A percentile compares a stretch with the other conserved stretches of the same genome.
Evolutionary conservation across 37 sponge, comb jelly and placozoan species (phyloP).

Genomic region (Mnemiopsis leidyi): DNA sequence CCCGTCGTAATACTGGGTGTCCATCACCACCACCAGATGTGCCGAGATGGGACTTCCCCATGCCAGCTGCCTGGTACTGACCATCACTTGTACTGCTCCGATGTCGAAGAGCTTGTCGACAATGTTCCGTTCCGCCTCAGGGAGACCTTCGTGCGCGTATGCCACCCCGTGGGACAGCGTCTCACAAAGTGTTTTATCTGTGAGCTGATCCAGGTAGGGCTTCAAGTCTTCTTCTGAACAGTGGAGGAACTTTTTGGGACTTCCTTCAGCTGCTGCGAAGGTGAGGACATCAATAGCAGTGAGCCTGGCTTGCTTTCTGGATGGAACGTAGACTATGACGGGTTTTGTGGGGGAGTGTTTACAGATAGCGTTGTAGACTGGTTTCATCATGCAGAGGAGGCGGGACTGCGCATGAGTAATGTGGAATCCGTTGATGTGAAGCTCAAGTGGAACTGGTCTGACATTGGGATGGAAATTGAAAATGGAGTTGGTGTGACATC

Average conservation of each 20-base stretch:
- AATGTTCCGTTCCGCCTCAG: constrained; percentile 80
- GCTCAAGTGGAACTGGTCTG: constrained; percentile 94
- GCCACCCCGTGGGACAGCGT: constrained; percentile 88
- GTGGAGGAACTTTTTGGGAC: constrained; percentile 93
- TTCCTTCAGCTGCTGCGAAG: constrained; percentile 83
- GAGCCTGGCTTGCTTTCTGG: constrained; percentile 91
- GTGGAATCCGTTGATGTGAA: constrained; percentile 92
- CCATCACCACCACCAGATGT: constrained; percentile 95
- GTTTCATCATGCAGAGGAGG: constrained; percentile 96
- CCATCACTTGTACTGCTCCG: constrained; percentile 85
- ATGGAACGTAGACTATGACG: constrained; percentile 94
- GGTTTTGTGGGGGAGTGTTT: constrained; percentile 85
- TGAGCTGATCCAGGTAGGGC: constrained; percentile 82
- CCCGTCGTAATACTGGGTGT: constrained; percentile 98
- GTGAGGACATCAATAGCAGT: constrained; percentile 96
- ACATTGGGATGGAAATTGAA: constrained; percentile 97
- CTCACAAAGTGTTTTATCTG: constrained; percentile 94
- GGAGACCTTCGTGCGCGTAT: constrained; percentile 94
- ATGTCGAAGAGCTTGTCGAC: constrained; percentile 89
- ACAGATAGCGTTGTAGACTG: constrained; percentile 89
- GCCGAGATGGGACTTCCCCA: constrained; percentile 81
- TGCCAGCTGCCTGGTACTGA: constrained; percentile 82
- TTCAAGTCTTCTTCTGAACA: constrained; percentile 80
- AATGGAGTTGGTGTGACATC: constrained; percentile 75
- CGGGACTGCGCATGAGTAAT: constrained; percentile 92